phyloP scores from a whole-genome alignment of 1,140 invertebrate species.

The Sitobion miscanthi region DNA sequence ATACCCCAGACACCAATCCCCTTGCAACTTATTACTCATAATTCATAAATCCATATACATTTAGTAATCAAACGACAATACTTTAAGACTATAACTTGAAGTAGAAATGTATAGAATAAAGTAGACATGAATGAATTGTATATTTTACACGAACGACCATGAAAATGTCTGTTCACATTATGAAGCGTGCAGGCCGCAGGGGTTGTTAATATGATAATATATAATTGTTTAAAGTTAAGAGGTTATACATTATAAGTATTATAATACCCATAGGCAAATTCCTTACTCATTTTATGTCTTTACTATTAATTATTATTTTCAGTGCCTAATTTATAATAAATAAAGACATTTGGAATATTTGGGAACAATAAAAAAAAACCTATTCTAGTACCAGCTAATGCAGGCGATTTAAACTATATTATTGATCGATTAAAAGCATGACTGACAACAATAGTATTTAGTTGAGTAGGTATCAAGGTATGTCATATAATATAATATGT shows the following conservation, averaged over 20 bases:
- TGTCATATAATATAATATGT: neutral
- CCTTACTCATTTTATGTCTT: neutral
- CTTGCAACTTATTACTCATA: neutral
- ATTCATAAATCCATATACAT: neutral
- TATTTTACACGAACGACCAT: neutral
- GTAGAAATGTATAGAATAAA: neutral
- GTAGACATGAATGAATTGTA: neutral
- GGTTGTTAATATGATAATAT: neutral
- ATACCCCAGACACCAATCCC: too few relatives aligned
- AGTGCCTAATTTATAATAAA: neutral
- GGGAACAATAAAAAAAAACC: neutral
- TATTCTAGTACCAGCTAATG: neutral
- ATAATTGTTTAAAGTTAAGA: neutral
- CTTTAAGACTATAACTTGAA: neutral
- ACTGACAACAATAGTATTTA: neutral
- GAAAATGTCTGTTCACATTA: neutral
- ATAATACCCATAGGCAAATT: neutral
- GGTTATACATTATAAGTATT: neutral
- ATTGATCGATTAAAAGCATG: neutral
- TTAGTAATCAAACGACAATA: neutral
- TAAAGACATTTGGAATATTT: neutral
- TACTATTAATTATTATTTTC: neutral
- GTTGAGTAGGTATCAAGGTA: neutral
- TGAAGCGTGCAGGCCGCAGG: neutral
- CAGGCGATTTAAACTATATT: neutral